A percentile compares a stretch with the other conserved stretches of the same genome.
Conservation (phyloP, 2,888 invertebrate genomes). For the Tenthredo scrophulariae region DNA sequence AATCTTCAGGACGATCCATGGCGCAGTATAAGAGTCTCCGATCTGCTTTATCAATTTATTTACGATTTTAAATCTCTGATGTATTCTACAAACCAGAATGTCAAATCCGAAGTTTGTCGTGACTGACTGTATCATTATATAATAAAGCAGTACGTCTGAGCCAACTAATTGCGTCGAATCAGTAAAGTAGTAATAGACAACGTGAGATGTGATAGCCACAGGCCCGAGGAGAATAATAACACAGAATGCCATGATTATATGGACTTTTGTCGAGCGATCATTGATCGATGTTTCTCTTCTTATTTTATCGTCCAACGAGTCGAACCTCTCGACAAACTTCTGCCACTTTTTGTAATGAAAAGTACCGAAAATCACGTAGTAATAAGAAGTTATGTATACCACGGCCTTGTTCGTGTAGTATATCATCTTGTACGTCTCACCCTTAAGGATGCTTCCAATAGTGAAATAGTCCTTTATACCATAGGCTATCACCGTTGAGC, state of each 20-base stretch:
- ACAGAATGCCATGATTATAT: slow-evolving; percentile 62
- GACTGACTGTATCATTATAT: slow-evolving; percentile 67
- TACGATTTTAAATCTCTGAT: slow-evolving; percentile 63
- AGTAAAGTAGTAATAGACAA: slow-evolving; percentile 66
- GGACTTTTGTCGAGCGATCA: slow-evolving; percentile 58
- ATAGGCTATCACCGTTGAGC: slow-evolving; percentile 68
- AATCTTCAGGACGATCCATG: slow-evolving; percentile 64
- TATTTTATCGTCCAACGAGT: slow-evolving; percentile 64
- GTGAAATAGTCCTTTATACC: slow-evolving; percentile 69
- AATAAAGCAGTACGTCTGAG: slow-evolving; percentile 69
- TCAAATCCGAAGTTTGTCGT: slow-evolving; percentile 68
- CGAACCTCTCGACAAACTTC: slow-evolving; percentile 63
- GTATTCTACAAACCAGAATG: slow-evolving; percentile 64
- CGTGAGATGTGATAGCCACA: slow-evolving; percentile 63
- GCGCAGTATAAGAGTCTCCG: slow-evolving; percentile 56
- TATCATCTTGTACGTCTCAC: slow-evolving; percentile 70
- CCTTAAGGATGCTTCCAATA: slow-evolving; percentile 66
- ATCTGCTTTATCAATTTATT: slow-evolving; percentile 63
- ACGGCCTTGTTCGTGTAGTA: slow-evolving; percentile 69
- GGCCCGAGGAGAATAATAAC: slow-evolving; percentile 63
- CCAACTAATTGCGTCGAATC: slow-evolving; percentile 66
- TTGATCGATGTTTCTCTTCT: slow-evolving; percentile 57
- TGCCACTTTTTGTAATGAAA: slow-evolving; percentile 68
- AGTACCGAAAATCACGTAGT: slow-evolving; percentile 67
- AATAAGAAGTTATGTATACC: slow-evolving; percentile 68